These are phyloP conservation scores for Tichodroma muraria DNA, from an alignment of 2,113 vertebrate genomes.

Conservation along the genomic window DNA sequence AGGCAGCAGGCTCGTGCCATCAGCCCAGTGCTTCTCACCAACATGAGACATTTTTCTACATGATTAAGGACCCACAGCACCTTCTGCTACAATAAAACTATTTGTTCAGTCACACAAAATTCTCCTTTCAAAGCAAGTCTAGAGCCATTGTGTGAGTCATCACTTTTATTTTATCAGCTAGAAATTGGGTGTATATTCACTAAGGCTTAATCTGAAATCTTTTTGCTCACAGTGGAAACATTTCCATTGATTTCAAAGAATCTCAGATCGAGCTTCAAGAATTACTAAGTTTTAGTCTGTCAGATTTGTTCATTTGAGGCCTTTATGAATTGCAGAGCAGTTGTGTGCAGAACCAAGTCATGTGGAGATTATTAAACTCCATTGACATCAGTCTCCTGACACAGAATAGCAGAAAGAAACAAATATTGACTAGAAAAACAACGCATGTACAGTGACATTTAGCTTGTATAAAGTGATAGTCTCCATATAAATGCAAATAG, in stretches of 20 bases:
- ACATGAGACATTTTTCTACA: background rate
- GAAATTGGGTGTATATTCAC: background rate
- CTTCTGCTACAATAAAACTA: background rate
- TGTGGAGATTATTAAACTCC: background rate
- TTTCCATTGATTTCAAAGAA: background rate
- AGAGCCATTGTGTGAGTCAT: background rate
- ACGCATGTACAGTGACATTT: conserved; percentile 30
- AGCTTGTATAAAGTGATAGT: conserved; percentile 14
- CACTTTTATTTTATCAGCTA: background rate
- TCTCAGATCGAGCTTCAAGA: background rate
- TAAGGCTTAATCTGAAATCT: background rate
- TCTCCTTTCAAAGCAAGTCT: background rate
- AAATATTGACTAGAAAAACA: conserved; percentile 50
- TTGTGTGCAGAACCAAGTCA: background rate
- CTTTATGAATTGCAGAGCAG: background rate
- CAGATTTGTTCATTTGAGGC: background rate
- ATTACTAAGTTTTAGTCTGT: background rate
- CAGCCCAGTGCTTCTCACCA: background rate
- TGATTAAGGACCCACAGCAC: background rate
- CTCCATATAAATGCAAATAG: conserved; percentile 31
- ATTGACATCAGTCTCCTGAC: background rate
- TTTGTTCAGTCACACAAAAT: background rate
- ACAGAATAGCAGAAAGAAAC: conserved; percentile 22
- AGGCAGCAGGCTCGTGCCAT: background rate
- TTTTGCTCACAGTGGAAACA: background rate